These are phyloP conservation scores for Kryptopterus vitreolus DNA, from an alignment of 2,797 vertebrate species.

Conservation along the genomic window DNA sequence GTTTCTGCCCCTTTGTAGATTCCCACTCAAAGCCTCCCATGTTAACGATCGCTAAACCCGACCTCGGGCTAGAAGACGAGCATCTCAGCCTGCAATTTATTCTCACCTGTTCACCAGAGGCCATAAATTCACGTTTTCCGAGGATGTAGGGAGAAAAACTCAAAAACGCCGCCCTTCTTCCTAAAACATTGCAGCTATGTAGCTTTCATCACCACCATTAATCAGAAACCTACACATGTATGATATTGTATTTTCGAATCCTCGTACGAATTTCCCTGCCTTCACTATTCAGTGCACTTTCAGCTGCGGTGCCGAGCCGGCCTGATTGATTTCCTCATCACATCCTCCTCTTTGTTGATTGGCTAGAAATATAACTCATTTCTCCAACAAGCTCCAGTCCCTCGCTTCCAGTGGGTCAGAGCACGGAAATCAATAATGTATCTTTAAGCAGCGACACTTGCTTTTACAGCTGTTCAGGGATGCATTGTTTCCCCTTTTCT, in stretches of 20 bases:
- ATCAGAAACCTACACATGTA: neutral
- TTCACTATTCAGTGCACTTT: neutral
- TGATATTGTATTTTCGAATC: neutral
- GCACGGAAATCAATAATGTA: neutral
- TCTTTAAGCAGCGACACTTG: neutral
- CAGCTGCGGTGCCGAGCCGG: neutral
- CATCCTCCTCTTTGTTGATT: neutral
- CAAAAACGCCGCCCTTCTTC: neutral
- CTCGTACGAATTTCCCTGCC: neutral
- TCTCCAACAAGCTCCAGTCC: neutral
- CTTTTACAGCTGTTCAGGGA: neutral
- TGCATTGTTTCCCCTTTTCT: neutral
- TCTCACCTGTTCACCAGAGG: slow-evolving; percentile 18
- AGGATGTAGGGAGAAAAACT: neutral
- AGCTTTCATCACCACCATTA: neutral
- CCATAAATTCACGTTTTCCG: neutral
- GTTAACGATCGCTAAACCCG: slow-evolving; percentile 26
- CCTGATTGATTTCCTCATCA: neutral
- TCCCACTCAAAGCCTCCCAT: slow-evolving; percentile 11
- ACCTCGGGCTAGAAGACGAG: slow-evolving; percentile 4
- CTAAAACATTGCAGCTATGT: neutral
- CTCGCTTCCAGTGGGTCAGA: neutral
- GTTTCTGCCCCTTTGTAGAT: slow-evolving; percentile 12
- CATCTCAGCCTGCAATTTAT: neutral
- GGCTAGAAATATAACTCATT: neutral